Base-by-base conservation (phyloP, 2,113 vertebrate genomes). In the Xiphophorus hellerii region DNA sequence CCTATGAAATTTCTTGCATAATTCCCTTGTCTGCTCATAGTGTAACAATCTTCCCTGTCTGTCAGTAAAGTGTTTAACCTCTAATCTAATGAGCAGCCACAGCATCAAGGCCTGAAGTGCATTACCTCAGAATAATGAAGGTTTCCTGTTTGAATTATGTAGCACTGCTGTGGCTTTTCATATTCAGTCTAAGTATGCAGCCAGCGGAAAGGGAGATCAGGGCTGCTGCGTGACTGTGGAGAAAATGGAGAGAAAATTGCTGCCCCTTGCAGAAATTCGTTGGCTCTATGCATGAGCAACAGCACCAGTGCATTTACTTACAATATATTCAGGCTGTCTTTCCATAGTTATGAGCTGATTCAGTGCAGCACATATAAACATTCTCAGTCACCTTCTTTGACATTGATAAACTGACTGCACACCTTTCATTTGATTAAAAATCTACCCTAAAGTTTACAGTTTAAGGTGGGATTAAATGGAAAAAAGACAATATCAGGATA, bases 121-220 rank as follows among this genome's bases (percentile, higher is more conserved):
- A 74, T 87, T 79, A 84, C 64, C 66, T 48, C 71, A 30, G 80
- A 80, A 83, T 81, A 83, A 90, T 87, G 74, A 84, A 81, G 79
- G 69, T 70, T 87, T 73, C 61, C 44, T 39, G 14, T 71, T 79
- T 89, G 84, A 90, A 88, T 92, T 82, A 89, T 84, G 77, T 66
- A 81, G 82, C 77, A 75, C 60, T 66, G 30, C 71, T 10, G 72
- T 28, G 51, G 69, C 28, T 12, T 88, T 87, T 88, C 72, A 77
- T 82, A 90, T 87, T 91, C 77, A 44, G 67, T 66, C 33, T 62
- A 35, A 25, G 69, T 79, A 30, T 63, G 76, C 78, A 79, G 81
- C 63, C 61, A 48, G 35, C 61, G 14, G 29, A 73, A 54, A 62
- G 60, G 30, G 44, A 79, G 66, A 77, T 61, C n/a, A 20, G 14